These are phyloP conservation scores for Tetanocera ferruginea DNA, from an alignment of 2,888 invertebrate genomes.

Conservation along the genomic window DNA sequence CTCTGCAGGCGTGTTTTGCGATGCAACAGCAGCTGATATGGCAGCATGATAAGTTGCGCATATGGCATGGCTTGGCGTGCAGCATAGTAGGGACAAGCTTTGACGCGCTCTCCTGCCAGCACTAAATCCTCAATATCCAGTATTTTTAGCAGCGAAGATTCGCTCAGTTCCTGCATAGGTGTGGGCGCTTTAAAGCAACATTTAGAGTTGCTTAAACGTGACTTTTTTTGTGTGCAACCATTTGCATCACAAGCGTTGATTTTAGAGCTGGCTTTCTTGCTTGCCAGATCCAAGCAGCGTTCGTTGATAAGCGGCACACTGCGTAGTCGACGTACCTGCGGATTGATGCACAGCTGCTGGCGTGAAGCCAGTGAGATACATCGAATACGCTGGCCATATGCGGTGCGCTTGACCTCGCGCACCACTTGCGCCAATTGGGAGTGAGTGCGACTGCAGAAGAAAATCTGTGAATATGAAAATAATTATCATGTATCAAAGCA, in stretches of 20 bases:
- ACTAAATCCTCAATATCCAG: conserved; percentile 92
- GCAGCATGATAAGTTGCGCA: conserved; percentile 84
- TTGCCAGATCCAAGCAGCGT: conserved; percentile 81
- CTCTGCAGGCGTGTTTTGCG: conserved; percentile 81
- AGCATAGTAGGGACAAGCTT: conserved; percentile 96
- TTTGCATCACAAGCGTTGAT: conserved; percentile 40
- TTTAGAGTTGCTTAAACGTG: conserved; percentile 77
- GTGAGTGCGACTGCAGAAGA: conserved; percentile 96
- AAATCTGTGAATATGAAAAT: conserved; percentile 75
- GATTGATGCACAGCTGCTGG: conserved; percentile 92
- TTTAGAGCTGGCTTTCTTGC: conserved; percentile 70
- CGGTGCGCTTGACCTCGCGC: conserved; percentile 89
- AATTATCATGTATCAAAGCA: conserved; percentile 11
- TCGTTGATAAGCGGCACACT: conserved; percentile 90
- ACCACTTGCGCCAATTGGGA: conserved; percentile 96
- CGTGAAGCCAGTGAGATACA: conserved; percentile 91
- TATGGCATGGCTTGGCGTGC: conserved; percentile 84
- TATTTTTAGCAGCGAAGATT: conserved; percentile 78
- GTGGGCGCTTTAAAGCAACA: conserved; percentile 80
- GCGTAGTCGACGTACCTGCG: conserved; percentile 79
- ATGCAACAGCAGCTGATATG: conserved; percentile 86
- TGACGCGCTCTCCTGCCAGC: conserved; percentile 75
- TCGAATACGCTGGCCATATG: conserved; percentile 78
- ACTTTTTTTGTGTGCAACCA: conserved; percentile 72
- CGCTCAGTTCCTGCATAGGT: conserved; percentile 76